Percentiles rank a stretch among this genome's conserved stretches.
phyloP scores from a whole-genome alignment of 2,888 invertebrate species.

The Netelia virgata region DNA sequence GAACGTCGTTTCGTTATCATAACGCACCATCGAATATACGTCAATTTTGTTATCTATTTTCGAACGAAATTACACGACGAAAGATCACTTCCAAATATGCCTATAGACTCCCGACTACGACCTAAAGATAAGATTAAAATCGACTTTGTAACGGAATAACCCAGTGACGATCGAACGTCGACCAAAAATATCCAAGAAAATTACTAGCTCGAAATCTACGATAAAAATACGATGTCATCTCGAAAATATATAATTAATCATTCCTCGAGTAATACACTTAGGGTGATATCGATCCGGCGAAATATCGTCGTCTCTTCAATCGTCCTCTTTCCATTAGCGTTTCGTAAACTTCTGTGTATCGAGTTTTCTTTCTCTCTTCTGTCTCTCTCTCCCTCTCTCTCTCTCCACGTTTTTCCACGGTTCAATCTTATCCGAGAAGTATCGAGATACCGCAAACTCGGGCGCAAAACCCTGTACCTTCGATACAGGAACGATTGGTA shows the following conservation, averaged over 20 bases:
- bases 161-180: no score
- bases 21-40: no score
- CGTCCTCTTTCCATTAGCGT: slow-evolving; percentile 33
- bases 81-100: no score
- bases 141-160: no score
- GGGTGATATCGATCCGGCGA: not conserved
- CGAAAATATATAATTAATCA: not conserved
- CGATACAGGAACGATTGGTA: slow-evolving; percentile 47
- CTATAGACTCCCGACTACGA: no score
- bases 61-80: no score
- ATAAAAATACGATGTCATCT: not conserved
- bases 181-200: no score
- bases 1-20: no score
- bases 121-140: no score
- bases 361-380: slow-evolving; percentile 21
- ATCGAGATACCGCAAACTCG: slow-evolving; percentile 30
- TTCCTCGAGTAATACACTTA: not conserved
- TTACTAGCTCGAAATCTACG: not conserved
- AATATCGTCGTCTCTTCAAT: slow-evolving; percentile 7
- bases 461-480: slow-evolving; percentile 53
- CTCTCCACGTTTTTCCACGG: slow-evolving; percentile 23
- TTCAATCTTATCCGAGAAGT: slow-evolving; percentile 62
- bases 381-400: slow-evolving; percentile 16
- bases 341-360: slow-evolving; percentile 38
- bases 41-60: no score